These are phyloP conservation scores for Notarius lentiginosus DNA, from an alignment of 2,113 vertebrate genomes.

Conservation along the genomic window DNA sequence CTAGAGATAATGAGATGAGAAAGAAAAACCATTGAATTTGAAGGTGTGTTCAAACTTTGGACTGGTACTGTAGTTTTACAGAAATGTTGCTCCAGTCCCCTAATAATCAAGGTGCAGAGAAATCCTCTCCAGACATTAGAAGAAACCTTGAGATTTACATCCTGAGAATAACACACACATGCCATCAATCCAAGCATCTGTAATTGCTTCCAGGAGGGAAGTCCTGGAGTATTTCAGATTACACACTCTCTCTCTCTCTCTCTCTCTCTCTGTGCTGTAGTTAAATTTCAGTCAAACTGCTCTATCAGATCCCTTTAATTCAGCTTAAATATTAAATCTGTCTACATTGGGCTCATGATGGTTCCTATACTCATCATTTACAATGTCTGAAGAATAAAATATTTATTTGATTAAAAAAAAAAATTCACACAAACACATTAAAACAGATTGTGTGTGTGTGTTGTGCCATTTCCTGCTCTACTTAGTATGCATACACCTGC, in stretches of 20 bases:
- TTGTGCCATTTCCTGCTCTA: neutral
- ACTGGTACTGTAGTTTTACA: neutral
- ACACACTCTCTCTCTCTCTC: constrained; percentile 20
- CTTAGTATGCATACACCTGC: neutral
- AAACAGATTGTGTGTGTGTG: neutral
- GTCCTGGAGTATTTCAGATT: constrained; percentile 71
- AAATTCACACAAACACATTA: neutral
- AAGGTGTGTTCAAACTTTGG: too few species aligned
- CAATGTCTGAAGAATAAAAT: neutral
- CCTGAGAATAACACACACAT: neutral
- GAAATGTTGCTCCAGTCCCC: neutral
- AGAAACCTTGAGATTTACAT: neutral
- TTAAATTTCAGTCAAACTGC: constrained; percentile 5
- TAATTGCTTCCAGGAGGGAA: constrained; percentile 76
- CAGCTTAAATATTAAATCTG: neutral
- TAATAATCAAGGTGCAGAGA: neutral
- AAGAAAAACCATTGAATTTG: too few species aligned
- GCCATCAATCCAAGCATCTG: constrained; percentile 43
- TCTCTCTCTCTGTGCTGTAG: neutral
- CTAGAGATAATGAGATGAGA: too few species aligned
- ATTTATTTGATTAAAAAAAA: neutral
- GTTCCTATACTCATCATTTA: neutral
- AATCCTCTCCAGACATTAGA: neutral
- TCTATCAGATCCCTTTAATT: constrained; percentile 3
- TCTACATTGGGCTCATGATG: neutral